A percentile compares a stretch with the other conserved stretches of the same genome.
Conservation (phyloP, 2,113 vertebrate species). For the Catagonus wagneri region DNA sequence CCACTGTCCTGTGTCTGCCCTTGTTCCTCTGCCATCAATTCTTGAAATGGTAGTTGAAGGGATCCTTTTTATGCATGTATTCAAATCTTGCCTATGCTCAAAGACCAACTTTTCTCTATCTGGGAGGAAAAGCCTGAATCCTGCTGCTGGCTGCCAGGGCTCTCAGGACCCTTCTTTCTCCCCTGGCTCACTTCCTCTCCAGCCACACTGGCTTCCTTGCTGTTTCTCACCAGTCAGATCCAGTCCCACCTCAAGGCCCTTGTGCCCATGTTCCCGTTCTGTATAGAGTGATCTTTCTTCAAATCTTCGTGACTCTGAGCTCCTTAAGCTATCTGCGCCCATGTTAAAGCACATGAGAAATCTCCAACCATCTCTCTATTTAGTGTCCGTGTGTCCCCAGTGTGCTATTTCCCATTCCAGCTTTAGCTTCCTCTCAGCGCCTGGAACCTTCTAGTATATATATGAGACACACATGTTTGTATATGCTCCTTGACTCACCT, state of each 20-base stretch:
- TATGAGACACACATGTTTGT: background rate
- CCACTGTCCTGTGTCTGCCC: background rate
- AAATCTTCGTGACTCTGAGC: too few species aligned
- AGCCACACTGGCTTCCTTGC: background rate
- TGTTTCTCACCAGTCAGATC: background rate
- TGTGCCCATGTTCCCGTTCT: background rate
- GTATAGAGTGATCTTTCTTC: background rate
- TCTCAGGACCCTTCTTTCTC: too few species aligned
- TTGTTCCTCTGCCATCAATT: background rate
- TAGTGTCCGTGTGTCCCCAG: rapidly evolving
- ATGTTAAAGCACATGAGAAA: background rate
- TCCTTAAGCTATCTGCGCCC: background rate
- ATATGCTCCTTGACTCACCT: background rate
- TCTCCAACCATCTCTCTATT: background rate
- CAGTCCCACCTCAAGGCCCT: background rate
- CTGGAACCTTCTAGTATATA: background rate
- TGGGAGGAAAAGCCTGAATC: background rate
- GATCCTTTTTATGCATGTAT: background rate
- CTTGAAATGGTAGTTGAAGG: background rate
- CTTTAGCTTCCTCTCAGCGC: background rate
- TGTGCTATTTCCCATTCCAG: background rate
- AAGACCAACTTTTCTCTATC: background rate
- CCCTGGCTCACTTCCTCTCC: background rate
- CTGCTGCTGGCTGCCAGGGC: background rate
- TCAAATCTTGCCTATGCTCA: background rate